These are phyloP conservation scores for Oryzaephilus surinamensis DNA, from an alignment of 1,140 invertebrate genomes.

Conservation along the genomic window DNA sequence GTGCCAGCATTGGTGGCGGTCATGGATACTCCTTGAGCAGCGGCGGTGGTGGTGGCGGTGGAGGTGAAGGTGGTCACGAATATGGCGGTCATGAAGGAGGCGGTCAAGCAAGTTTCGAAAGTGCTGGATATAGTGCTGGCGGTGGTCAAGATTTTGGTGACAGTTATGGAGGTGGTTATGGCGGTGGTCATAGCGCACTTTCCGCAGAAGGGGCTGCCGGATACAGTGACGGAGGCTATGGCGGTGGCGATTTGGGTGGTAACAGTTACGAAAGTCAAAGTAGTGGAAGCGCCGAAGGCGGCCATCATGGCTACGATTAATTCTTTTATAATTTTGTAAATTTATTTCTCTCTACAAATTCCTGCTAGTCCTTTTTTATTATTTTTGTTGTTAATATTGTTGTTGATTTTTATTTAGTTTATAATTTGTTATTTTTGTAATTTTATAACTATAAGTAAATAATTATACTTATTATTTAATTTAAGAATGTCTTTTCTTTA, in stretches of 20 bases:
- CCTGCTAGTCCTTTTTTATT: conserved; percentile 21
- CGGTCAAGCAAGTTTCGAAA: conserved; percentile 15
- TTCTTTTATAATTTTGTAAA: conserved; percentile 6
- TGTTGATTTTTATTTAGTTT: conserved; percentile 14
- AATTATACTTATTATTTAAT: no score
- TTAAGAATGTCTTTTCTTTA: no score
- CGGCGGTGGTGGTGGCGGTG: conserved; percentile 10
- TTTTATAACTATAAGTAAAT: no score
- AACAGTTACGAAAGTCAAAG: conserved; percentile 16
- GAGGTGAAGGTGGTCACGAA: conserved; percentile 8
- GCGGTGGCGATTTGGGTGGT: conserved; percentile 13
- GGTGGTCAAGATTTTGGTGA: conserved; percentile 21
- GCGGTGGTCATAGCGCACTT: conserved; percentile 5
- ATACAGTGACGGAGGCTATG: conserved; percentile 12
- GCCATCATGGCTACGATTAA: conserved; percentile 27
- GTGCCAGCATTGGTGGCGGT: conserved; percentile 7
- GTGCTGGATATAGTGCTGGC: conserved; percentile 5
- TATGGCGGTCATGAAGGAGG: conserved; percentile 13
- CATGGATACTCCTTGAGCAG: conserved; percentile 8
- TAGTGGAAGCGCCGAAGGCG: conserved; percentile 22
- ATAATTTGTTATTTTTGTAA: conserved; percentile 21
- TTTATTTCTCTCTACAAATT: conserved; percentile 17
- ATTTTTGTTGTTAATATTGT: conserved; percentile 19
- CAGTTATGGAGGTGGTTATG: conserved; percentile 10
- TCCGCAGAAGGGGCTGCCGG: conserved; percentile 5